Evolutionary conservation across 2,113 vertebrate species (phyloP), one percentile per base, ranked within the genome.

Genomic region (Passer montanus): DNA sequence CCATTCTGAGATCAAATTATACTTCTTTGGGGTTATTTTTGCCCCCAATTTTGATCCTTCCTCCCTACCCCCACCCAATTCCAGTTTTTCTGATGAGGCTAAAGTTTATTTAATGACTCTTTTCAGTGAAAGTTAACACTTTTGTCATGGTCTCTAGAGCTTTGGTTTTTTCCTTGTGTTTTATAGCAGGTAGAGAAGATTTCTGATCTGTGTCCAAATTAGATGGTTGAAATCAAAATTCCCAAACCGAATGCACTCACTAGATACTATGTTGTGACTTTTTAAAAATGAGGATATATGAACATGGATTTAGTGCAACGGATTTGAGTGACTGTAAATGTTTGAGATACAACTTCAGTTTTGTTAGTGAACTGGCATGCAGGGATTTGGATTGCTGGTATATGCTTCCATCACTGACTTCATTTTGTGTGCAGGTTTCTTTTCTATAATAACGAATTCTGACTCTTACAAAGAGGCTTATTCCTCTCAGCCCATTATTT

Each of bases 11-110:
- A 58, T 58, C 35, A 31, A 50, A 35, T 66, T 0, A 30, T 22
- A 37, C 21, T 58, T 58, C 7, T 43, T 59, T 7, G 6, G 1
- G 7, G 1, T 1, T 43, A n/a, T 66, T 28, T 26, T 26, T 1
- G 1, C 8, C 23, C 28, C 31, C 27, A 43, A 0, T 86, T 59
- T 52, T 60, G 17, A 68, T 44, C 27, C 11, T 21, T 68, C 5
- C 26, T 28, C 14, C 17, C 6, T 13, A 21, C 3, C 18, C 11
- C 15, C 10, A n/a, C 21, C 6, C 31, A 26, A 13, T 27, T 77
- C 28, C 39, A 59, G 2, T 15, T 59, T 26, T 55, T 50, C 30
- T 56, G 7, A 10, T 37, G 41, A 87, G 28, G 31, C 13, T 35
- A 15, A 50, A 13, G 5, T 55, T 88, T 50, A 39, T 44, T 70